phyloP scores from a whole-genome alignment of 2,888 invertebrate species.

The Polydrusus cervinus region DNA sequence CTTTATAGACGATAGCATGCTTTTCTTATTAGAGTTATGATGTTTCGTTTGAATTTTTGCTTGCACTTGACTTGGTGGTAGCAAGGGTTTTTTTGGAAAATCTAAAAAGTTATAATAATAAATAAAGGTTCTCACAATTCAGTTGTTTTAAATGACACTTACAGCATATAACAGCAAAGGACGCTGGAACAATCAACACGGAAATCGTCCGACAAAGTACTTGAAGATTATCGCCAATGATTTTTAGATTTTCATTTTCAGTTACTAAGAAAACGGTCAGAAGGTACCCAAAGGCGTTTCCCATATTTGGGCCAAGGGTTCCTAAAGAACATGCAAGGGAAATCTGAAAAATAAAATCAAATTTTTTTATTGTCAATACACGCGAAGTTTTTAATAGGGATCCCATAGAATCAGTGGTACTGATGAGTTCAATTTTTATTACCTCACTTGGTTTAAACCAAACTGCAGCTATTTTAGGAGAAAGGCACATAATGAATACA shows the following conservation, averaged over 20 bases:
- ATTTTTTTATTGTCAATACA: no score
- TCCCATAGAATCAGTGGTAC: no score
- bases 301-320: conserved; percentile 82
- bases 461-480: conserved; percentile 92
- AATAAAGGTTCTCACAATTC: neutral
- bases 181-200: conserved; percentile 71
- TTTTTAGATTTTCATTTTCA: conserved; percentile 57
- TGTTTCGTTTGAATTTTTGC: conserved; percentile 73
- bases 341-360: conserved; percentile 57
- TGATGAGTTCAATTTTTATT: no score
- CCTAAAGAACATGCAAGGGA: conserved; percentile 82
- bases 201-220: conserved; percentile 75
- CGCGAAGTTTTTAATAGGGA: no score
- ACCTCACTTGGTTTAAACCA: conserved; percentile 98
- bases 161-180: conserved; percentile 53
- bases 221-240: conserved; percentile 68
- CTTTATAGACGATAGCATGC: conserved; percentile 78
- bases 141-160: conserved; percentile 27
- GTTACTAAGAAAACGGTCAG: conserved; percentile 64
- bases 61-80: conserved; percentile 74
- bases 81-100: conserved; percentile 74
- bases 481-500: conserved; percentile 92
- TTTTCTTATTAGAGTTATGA: conserved; percentile 66
- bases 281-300: conserved; percentile 78
- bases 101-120: conserved; percentile 68